Base-by-base conservation (phyloP, 2,113 vertebrate genomes). In the Ariopsis seemanni region DNA sequence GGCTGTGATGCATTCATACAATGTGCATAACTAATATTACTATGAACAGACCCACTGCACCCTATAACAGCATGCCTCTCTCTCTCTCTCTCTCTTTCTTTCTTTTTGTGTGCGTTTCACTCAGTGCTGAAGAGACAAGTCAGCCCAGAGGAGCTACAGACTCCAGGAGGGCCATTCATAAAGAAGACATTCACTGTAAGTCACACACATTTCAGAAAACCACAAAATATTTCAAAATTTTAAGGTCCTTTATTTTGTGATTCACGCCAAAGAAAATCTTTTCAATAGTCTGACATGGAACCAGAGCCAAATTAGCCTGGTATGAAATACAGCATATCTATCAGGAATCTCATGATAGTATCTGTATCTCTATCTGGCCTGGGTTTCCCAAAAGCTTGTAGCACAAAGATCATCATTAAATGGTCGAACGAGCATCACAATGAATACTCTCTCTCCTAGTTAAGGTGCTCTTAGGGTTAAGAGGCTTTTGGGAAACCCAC, bases 151-250 rank as follows among this genome's bases (percentile, higher is more conserved):
- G 97, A 99, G 92, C 96, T 99, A 60, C 94, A 98, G 93, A 95
- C 94, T 55, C 97, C 97, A 0, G 97, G 97, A 89, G 97, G 97
- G 25, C 95, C 95, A 0, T 99, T 97, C 0, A 94, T 95, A 52
- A 97, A 98, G 93, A 99, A 97, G 96, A 99, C 97, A 30, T 97
- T 99, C 87, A 99, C 98, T 90, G 98, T 99, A 97, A 50, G 96
- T 92, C 42, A 63, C 65, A 77, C 11, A 27, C 20, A 63, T 80
- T 80, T 78, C 25, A 52, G 48, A 79, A 55, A 79, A n/a, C 18
- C 72, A 79, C 63, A 74, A 48, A 52, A 77, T 14, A 52, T 10
- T 75, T 3, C 20, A 50, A 42, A 4, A 75, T 75, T 50, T 50
- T 1, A 75, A 75, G 2, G 9, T 50, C 25, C 25, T n/a, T 53